A percentile compares a stretch with the other conserved stretches of the same genome.
These are phyloP conservation scores for Etheostoma cragini DNA, from an alignment of 2,113 vertebrate genomes.

Conservation along the genomic window DNA sequence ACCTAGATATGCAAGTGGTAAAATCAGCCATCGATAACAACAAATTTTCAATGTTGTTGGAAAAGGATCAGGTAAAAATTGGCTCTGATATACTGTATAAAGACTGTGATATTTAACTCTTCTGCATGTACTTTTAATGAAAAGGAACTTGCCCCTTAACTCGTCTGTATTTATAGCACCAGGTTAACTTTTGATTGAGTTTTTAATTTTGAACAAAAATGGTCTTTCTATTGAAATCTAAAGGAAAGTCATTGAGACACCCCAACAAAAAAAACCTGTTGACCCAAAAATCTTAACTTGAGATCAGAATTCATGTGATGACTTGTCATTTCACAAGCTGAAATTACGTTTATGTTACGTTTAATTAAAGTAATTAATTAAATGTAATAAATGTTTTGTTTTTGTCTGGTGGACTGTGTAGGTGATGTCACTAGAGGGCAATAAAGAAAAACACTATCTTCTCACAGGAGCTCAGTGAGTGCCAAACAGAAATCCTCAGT, in stretches of 20 bases:
- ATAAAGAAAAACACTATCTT: background rate
- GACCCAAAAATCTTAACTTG: background rate
- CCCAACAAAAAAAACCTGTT: too few species aligned
- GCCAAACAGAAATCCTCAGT: background rate
- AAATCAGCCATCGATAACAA: slow-evolving; percentile 94
- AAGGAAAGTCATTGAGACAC: too few species aligned
- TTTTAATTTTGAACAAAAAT: background rate
- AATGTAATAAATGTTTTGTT: too few species aligned
- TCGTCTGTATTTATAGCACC: background rate
- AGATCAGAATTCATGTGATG: background rate
- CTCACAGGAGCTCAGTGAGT: background rate
- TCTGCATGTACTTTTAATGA: background rate
- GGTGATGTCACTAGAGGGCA: slow-evolving; percentile 62
- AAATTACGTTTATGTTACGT: background rate
- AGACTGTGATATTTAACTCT: background rate
- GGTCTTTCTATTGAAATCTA: too few species aligned
- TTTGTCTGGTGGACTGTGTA: background rate
- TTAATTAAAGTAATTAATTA: too few species aligned
- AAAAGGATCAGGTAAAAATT: slow-evolving; percentile 93
- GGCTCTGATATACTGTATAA: background rate
- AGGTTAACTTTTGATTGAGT: background rate
- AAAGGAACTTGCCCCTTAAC: background rate
- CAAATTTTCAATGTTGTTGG: slow-evolving; percentile 90
- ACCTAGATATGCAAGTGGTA: slow-evolving; percentile 93
- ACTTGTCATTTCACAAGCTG: slow-evolving; percentile 1